Evolutionary conservation across 64 coral and sea anemone species (phyloP).

Genomic region (Actinia tenebrosa): DNA sequence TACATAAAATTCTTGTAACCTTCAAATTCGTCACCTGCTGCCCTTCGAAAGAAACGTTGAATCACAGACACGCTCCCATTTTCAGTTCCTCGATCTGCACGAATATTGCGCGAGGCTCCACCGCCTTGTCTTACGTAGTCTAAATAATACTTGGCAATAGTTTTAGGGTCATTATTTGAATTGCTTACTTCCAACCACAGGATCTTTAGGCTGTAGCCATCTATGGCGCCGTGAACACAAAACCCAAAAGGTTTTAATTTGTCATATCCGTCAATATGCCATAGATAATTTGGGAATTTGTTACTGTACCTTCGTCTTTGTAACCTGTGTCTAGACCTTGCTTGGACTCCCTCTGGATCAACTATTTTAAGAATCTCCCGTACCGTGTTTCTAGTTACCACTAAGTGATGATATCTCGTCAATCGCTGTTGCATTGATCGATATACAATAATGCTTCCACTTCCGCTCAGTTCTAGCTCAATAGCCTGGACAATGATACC

Average conservation of each 20-base stretch:
- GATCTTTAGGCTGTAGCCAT: conserved; percentile 6
- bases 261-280: conserved; percentile 51
- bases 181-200: conserved; percentile 38
- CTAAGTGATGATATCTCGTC: neutral
- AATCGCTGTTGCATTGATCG: conserved; percentile 30
- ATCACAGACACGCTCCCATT: conserved; percentile 33
- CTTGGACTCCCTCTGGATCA: conserved; percentile 27
- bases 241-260: conserved; percentile 42
- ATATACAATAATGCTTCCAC: conserved; percentile 40
- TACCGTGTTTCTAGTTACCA: conserved; percentile 33
- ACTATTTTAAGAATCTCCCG: conserved; percentile 14
- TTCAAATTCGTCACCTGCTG: neutral
- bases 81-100: conserved; percentile 45
- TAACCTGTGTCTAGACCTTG: conserved; percentile 29
- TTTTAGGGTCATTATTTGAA: conserved; percentile 35
- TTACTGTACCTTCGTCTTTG: conserved; percentile 26
- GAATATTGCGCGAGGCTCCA: conserved; percentile 20
- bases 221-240: conserved; percentile 18
- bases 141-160: conserved; percentile 26
- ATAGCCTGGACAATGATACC: conserved; percentile 11
- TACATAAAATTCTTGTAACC: conserved; percentile 30
- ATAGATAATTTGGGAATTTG: conserved; percentile 35
- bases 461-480: conserved; percentile 33
- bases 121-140: conserved; percentile 20
- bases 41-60: conserved; percentile 21